Evolutionary conservation across 2,113 vertebrate genomes (phyloP).

Genomic region (Callithrix jacchus): DNA sequence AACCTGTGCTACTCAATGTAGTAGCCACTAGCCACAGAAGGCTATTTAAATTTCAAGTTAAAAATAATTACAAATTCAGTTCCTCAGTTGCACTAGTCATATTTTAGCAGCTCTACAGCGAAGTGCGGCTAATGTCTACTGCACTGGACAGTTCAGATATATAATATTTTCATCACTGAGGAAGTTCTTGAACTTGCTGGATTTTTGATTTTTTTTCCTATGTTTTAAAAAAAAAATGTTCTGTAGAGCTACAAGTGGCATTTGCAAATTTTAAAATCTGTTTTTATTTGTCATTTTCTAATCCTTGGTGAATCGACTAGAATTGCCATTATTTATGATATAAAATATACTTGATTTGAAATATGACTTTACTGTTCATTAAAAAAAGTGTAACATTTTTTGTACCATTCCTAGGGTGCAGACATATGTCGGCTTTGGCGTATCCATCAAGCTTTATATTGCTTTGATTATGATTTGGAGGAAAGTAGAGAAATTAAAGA

Average conservation of each 20-base stretch:
- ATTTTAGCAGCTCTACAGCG: not conserved
- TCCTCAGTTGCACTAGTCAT: rapidly evolving
- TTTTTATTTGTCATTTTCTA: not conserved
- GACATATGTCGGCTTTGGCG: slow-evolving; percentile 90
- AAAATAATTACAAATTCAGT: not conserved
- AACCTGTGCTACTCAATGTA: not conserved
- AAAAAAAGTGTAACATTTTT: not conserved
- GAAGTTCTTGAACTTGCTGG: not conserved
- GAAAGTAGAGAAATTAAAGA: slow-evolving; percentile 89
- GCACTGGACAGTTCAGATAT: rapidly evolving
- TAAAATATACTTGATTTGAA: slow-evolving; percentile 24
- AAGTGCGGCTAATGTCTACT: rapidly evolving
- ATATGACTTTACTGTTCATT: not conserved
- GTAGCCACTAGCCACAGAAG: not conserved
- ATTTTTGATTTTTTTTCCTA: not conserved
- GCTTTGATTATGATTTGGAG: slow-evolving; percentile 89
- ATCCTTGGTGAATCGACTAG: not conserved
- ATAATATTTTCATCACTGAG: rapidly evolving
- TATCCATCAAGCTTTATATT: slow-evolving; percentile 87
- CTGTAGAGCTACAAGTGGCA: not conserved
- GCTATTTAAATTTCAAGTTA: not conserved
- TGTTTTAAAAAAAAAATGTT: not conserved
- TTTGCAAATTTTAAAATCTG: not conserved
- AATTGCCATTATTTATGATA: not conserved
- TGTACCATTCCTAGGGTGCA: slow-evolving; percentile 80